These are phyloP conservation scores for Eupsilia transversa DNA, from an alignment of 2,888 invertebrate genomes.

Conservation along the genomic window DNA sequence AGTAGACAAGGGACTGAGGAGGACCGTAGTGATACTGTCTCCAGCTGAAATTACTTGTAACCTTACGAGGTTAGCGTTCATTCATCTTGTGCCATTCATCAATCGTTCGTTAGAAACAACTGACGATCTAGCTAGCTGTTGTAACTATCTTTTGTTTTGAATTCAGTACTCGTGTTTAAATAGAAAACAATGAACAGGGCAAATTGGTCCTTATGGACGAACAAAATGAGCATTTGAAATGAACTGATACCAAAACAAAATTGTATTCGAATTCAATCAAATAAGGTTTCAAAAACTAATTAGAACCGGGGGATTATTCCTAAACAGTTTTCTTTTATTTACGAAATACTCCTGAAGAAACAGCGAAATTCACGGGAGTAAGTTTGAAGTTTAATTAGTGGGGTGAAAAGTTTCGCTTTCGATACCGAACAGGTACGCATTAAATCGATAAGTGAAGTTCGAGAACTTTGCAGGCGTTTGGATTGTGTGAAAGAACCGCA, in stretches of 20 bases:
- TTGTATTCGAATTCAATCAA: slow-evolving; percentile 67
- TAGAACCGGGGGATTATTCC: slow-evolving; percentile 70
- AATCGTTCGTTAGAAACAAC: slow-evolving; percentile 72
- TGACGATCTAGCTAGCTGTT: slow-evolving; percentile 2
- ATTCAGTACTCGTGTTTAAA: not conserved
- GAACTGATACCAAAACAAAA: slow-evolving; percentile 51
- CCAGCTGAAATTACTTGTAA: slow-evolving; percentile 75
- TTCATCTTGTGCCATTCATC: slow-evolving; percentile 76
- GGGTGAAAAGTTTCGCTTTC: slow-evolving; percentile 72
- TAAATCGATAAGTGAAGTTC: slow-evolving; percentile 63
- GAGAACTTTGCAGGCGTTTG: slow-evolving; percentile 47
- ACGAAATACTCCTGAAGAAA: slow-evolving; percentile 70
- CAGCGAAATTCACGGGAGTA: slow-evolving; percentile 72
- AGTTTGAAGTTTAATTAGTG: slow-evolving; percentile 79
- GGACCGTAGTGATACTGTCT: slow-evolving; percentile 67
- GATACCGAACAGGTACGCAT: slow-evolving; percentile 65
- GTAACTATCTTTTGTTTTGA: slow-evolving; percentile 23
- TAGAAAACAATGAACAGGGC: not conserved
- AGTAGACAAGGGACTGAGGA: slow-evolving; percentile 74
- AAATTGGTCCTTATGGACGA: not conserved
- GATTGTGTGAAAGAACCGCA: slow-evolving; percentile 42
- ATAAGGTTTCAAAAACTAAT: slow-evolving; percentile 73
- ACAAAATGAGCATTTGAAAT: slow-evolving; percentile 52
- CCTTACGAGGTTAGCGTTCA: slow-evolving; percentile 72
- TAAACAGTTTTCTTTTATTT: slow-evolving; percentile 73